A percentile compares a stretch with the other conserved stretches of the same genome.
These are phyloP conservation scores for Falco cherrug DNA, from an alignment of 2,797 vertebrate genomes.

Conservation along the genomic window DNA sequence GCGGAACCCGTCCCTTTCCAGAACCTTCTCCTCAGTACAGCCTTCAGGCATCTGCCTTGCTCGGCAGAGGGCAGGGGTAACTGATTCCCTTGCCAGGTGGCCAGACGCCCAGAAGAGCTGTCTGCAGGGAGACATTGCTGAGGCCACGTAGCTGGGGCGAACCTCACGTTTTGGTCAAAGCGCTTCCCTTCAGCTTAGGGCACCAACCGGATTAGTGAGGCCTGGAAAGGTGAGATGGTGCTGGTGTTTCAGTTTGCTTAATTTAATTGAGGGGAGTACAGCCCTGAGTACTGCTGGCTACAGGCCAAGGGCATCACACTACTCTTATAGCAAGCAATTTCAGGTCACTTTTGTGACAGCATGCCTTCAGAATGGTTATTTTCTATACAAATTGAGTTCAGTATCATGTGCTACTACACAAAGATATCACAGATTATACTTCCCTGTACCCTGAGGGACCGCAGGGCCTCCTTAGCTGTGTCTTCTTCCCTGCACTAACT, in stretches of 20 bases:
- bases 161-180: fast-evolving
- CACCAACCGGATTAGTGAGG: fast-evolving
- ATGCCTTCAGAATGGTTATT: neutral
- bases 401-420: neutral
- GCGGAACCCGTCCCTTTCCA: neutral
- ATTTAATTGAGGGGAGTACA: neutral
- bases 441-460: neutral
- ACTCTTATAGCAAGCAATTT: neutral
- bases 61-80: neutral
- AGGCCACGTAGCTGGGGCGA: fast-evolving
- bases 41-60: neutral
- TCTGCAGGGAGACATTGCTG: neutral
- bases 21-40: neutral
- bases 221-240: neutral
- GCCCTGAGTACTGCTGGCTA: neutral
- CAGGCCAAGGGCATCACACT: neutral
- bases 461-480: fast-evolving
- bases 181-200: neutral
- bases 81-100: neutral
- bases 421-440: neutral
- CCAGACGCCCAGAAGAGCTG: fast-evolving
- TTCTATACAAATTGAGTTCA: neutral
- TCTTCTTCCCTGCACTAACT: neutral
- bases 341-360: neutral
- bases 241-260: neutral